Percentiles rank a stretch among this genome's conserved stretches.
Evolutionary conservation across 2,888 invertebrate genomes (phyloP).

Genomic region (Dorcus parallelipipedus): DNA sequence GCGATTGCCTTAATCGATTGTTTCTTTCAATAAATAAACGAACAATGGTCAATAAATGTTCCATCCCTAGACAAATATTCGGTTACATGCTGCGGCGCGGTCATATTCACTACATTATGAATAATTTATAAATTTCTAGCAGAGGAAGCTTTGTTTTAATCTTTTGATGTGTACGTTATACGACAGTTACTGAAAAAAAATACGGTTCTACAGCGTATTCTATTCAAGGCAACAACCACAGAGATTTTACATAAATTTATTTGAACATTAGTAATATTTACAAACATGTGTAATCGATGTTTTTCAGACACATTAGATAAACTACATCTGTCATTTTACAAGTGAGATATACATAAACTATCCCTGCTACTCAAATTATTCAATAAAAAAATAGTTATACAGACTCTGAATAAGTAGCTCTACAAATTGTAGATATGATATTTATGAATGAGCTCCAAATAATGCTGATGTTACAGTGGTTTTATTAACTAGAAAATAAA

Average conservation of each 20-base stretch:
- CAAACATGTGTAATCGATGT: neutral
- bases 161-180: neutral
- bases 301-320: too few relatives aligned
- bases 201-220: neutral
- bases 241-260: neutral
- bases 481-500: too few relatives aligned
- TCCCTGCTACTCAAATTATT: too few relatives aligned
- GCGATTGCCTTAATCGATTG: neutral
- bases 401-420: too few relatives aligned
- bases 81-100: neutral
- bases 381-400: too few relatives aligned
- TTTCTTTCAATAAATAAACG: neutral
- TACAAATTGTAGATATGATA: too few relatives aligned
- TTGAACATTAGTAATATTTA: neutral
- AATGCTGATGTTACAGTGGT: too few relatives aligned
- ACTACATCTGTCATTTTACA: too few relatives aligned
- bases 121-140: constrained; percentile 7
- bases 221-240: neutral
- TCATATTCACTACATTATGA: constrained; percentile 3
- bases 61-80: constrained; percentile 1
- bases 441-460: too few relatives aligned
- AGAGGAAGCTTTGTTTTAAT: neutral
- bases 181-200: too few relatives aligned
- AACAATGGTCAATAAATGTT: constrained; percentile 3
- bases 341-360: too few relatives aligned